phyloP scores from a whole-genome alignment of 2,113 vertebrate genomes.

The Boleophthalmus pectinirostris region DNA sequence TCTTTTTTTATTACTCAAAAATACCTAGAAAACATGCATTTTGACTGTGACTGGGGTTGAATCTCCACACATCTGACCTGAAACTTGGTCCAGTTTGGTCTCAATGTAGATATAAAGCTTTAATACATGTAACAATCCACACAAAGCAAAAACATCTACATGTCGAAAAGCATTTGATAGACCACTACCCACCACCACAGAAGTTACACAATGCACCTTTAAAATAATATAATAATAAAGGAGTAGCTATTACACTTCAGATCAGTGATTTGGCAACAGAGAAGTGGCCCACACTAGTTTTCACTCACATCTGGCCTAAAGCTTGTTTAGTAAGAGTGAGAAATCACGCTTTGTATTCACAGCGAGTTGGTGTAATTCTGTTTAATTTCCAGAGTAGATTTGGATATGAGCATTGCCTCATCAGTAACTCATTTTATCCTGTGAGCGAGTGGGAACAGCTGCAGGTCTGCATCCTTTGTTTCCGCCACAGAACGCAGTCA shows the following conservation, averaged over 20 bases:
- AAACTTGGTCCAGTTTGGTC: too few species aligned
- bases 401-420: conserved; percentile 32
- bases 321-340: conserved; percentile 9
- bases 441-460: conserved; percentile 36
- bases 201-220: not conserved
- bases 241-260: not conserved
- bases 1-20: too few species aligned
- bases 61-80: too few species aligned
- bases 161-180: too few species aligned
- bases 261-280: not conserved
- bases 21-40: too few species aligned
- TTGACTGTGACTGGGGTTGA: too few species aligned
- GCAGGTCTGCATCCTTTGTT: conserved; percentile 27
- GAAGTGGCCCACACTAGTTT: conserved; percentile 22
- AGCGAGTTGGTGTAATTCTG: conserved; percentile 19
- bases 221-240: too few species aligned
- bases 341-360: conserved; percentile 33
- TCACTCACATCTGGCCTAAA: conserved; percentile 22
- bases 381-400: conserved; percentile 41
- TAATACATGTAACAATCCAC: too few species aligned
- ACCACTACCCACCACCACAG: too few species aligned
- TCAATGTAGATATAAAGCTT: too few species aligned
- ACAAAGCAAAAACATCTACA: too few species aligned
- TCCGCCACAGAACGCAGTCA: conserved; percentile 29
- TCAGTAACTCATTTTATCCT: conserved; percentile 38